Base-by-base conservation (phyloP, 1,140 invertebrate species). In the Pollicipes pollicipes region DNA sequence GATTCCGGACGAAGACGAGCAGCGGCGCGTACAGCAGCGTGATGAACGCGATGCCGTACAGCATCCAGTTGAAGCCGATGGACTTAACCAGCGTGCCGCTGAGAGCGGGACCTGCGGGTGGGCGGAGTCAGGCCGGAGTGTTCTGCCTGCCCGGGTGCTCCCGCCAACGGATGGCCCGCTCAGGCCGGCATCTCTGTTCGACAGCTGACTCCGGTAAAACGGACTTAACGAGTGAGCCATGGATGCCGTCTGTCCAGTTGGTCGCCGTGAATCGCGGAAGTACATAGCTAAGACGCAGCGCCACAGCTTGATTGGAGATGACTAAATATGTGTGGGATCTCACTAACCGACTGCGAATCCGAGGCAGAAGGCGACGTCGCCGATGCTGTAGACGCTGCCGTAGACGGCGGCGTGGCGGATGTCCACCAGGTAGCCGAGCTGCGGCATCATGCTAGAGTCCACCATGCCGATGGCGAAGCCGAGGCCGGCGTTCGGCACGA, bases 401-500 rank as follows among this genome's bases (percentile, higher is more conserved):
- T 98, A 98, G 69, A 97, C 91, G 1, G 93, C 91, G 17, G 90
- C 88, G 79, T 98, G 95, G 68, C 96, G 84, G 73, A 98, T 91
- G 78, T 99, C 96, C 27, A 98, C 95, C 68, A 98, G 82, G 79
- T 93, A 95, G 0, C 93, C 96, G 68, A 98, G 85, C 78, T 97
- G 91, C 0, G 96, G 96, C 93, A 98, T 98, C 95, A 98, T 98
- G 0, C 94, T 95, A 21, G 93, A 95, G 80, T 98, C 96, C 13
- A 98, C 95, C 95, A 98, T 98, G 68, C 95, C 95, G 76, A 98
- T 98, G 2, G 95, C 94, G 81, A 98, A 98, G 74, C 96, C 96
- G 27, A 98, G 84, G n/a, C 92, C 93, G 70, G 93, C 93, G 80
- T 97, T 97, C 17, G 96, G 96, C 45, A 93, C 84, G 75, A 98